phyloP scores from a whole-genome alignment of 2,888 invertebrate species.

The Byasa hedistus region DNA sequence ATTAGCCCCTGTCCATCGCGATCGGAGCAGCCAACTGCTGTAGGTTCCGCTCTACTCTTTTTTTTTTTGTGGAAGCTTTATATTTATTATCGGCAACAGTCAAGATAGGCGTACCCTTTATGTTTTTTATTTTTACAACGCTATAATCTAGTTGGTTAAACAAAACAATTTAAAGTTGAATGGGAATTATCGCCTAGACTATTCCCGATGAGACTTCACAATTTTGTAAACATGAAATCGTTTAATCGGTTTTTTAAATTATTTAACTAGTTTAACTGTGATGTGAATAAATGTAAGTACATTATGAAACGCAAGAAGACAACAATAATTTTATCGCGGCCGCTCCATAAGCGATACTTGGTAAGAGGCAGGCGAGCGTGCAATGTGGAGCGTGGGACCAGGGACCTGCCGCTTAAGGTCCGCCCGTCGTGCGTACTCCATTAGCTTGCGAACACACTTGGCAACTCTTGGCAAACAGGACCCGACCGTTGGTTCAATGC shows the following conservation, averaged over 20 bases:
- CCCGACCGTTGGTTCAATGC: neutral
- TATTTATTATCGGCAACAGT: conserved; percentile 16
- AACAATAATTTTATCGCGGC: neutral
- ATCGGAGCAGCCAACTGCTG: conserved; percentile 31
- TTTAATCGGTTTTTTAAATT: too few species aligned
- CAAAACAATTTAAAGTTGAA: too few species aligned
- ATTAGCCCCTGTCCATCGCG: conserved; percentile 52
- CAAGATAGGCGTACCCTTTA: conserved; percentile 7
- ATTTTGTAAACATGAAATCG: too few species aligned
- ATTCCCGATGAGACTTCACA: too few species aligned
- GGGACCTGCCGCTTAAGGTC: conserved; percentile 44
- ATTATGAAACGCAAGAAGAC: too few species aligned
- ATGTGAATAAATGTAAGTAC: too few species aligned
- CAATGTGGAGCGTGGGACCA: conserved; percentile 62
- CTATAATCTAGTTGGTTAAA: neutral
- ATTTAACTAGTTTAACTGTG: too few species aligned
- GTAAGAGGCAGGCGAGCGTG: conserved; percentile 28
- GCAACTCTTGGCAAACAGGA: neutral
- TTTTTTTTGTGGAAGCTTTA: conserved; percentile 6
- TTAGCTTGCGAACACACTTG: conserved; percentile 19
- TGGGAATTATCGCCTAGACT: too few species aligned
- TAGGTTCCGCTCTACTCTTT: conserved; percentile 10
- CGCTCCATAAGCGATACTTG: conserved; percentile 12
- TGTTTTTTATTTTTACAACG: conserved; percentile 4
- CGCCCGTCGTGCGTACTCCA: conserved; percentile 30